Percentiles rank a stretch among this genome's conserved stretches.
phyloP scores from a whole-genome alignment of 2,797 vertebrate species.

The Astyanax mexicanus region DNA sequence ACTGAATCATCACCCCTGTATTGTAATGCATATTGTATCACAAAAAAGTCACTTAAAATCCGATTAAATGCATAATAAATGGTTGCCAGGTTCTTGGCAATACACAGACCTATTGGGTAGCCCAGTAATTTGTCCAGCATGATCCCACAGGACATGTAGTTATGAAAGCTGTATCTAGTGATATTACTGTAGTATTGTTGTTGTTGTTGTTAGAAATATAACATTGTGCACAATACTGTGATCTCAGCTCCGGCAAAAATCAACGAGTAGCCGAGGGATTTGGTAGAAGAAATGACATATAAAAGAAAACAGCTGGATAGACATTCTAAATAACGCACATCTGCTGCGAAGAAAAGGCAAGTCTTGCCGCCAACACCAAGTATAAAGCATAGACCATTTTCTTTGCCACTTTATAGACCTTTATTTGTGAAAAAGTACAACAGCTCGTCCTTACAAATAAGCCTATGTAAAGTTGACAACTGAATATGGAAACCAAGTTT shows the following conservation, averaged over 20 bases:
- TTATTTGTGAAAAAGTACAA: slow-evolving; percentile 72
- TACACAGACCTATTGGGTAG: too few species aligned
- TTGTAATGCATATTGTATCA: too few species aligned
- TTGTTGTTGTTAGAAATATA: neutral
- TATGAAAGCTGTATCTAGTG: too few species aligned
- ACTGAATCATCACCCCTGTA: too few species aligned
- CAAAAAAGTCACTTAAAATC: too few species aligned
- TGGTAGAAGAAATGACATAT: neutral
- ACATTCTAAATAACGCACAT: slow-evolving; percentile 4
- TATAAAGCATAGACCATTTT: neutral
- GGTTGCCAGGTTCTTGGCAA: too few species aligned
- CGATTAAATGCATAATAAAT: too few species aligned
- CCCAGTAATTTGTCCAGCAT: too few species aligned
- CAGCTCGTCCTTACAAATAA: slow-evolving; percentile 68
- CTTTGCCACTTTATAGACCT: slow-evolving; percentile 58
- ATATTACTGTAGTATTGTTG: too few species aligned
- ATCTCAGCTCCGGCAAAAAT: neutral
- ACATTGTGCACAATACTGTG: neutral
- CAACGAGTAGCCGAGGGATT: neutral
- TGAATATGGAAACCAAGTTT: slow-evolving; percentile 50
- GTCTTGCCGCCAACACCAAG: neutral
- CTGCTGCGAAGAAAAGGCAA: neutral
- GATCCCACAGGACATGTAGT: too few species aligned
- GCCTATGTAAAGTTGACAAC: slow-evolving; percentile 61
- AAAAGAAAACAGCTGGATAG: slow-evolving; percentile 7